These are phyloP conservation scores for Marasmarcha lunaedactyla DNA, from an alignment of 2,888 invertebrate species.

Conservation along the genomic window DNA sequence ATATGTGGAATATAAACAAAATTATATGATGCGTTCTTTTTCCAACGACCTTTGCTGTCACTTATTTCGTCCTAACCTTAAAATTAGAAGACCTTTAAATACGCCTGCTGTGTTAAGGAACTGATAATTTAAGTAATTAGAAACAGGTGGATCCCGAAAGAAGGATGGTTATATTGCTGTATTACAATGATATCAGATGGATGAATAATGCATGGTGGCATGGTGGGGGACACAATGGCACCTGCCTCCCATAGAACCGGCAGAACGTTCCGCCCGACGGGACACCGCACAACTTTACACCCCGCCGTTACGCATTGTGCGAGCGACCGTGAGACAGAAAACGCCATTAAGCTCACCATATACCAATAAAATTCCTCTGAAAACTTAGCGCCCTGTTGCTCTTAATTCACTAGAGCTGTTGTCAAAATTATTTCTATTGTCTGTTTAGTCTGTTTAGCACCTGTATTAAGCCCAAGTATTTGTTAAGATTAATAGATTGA, in stretches of 20 bases:
- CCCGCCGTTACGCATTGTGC: neutral
- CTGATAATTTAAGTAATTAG: neutral
- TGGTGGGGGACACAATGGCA: slow-evolving; percentile 26
- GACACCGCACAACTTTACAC: slow-evolving; percentile 11
- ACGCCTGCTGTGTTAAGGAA: neutral
- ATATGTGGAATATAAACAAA: too few species aligned
- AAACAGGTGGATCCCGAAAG: neutral
- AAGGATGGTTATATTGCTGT: neutral
- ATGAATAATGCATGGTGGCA: slow-evolving; percentile 35
- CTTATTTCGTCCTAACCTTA: neutral
- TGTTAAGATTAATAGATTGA: slow-evolving; percentile 6
- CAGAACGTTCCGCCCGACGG: slow-evolving; percentile 36
- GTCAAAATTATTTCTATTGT: too few species aligned
- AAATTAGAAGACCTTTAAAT: neutral
- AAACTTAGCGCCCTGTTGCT: too few species aligned
- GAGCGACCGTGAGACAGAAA: neutral
- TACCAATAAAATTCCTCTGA: too few species aligned
- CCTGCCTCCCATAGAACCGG: slow-evolving; percentile 48
- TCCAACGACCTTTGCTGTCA: neutral
- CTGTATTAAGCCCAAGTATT: too few species aligned
- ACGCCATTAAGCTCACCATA: too few species aligned
- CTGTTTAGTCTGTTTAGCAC: too few species aligned
- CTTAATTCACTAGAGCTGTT: too few species aligned
- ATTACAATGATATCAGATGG: slow-evolving; percentile 2
- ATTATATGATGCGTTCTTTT: neutral